Percentiles rank a stretch among this genome's conserved stretches.
phyloP scores from a whole-genome alignment of 2,113 vertebrate genomes.

The Chloebia gouldiae region DNA sequence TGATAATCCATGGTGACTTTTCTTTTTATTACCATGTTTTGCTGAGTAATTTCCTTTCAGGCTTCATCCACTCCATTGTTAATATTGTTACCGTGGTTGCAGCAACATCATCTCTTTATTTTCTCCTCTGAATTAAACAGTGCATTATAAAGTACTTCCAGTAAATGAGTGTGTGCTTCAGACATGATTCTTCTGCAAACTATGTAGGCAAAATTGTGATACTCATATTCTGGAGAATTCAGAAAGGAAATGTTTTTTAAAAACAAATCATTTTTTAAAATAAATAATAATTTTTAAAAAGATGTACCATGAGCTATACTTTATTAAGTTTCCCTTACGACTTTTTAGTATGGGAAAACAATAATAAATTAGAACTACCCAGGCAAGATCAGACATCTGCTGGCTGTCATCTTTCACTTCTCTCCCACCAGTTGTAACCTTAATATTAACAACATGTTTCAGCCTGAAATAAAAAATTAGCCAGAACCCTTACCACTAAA shows the following conservation, averaged over 20 bases:
- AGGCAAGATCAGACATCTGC: constrained; percentile 14
- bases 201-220: background rate
- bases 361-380: constrained; percentile 42
- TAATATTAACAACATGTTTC: constrained; percentile 35
- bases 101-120: background rate
- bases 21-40: constrained; percentile 21
- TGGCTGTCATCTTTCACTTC: constrained; percentile 27
- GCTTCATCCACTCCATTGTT: background rate
- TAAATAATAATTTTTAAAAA: background rate
- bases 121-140: constrained; percentile 24
- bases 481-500: background rate
- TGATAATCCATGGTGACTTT: constrained; percentile 16
- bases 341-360: background rate
- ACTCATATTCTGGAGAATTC: background rate
- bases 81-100: constrained; percentile 7
- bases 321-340: background rate
- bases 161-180: background rate
- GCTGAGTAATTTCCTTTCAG: constrained; percentile 47
- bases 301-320: background rate
- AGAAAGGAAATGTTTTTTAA: background rate
- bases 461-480: constrained; percentile 22
- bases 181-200: background rate
- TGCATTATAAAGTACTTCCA: constrained; percentile 4
- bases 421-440: background rate
- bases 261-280: background rate